A percentile compares a stretch with the other conserved stretches of the same genome.
Evolutionary conservation across 2,797 vertebrate genomes (phyloP).

Genomic region (Chaunax sp.): DNA sequence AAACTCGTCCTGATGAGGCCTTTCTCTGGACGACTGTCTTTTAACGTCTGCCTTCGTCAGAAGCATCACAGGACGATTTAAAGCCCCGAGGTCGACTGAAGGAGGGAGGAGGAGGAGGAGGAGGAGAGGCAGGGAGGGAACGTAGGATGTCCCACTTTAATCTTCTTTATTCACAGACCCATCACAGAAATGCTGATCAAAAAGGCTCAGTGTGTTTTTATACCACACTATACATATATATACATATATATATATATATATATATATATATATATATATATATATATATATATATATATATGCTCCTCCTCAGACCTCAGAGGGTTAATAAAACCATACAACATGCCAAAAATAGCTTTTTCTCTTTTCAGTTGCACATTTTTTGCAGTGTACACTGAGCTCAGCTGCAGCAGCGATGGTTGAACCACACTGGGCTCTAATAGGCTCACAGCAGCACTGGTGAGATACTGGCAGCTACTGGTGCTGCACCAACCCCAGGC

Average conservation of each 20-base stretch:
- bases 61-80: constrained; percentile 89
- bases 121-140: constrained; percentile 61
- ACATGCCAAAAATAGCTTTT: no score
- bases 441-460: constrained; percentile 59
- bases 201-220: constrained; percentile 78
- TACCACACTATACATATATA: constrained; percentile 77
- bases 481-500: constrained; percentile 27
- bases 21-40: constrained; percentile 20
- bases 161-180: constrained; percentile 86
- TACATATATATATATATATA: no score
- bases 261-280: no score
- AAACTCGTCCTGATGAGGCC: constrained; percentile 16
- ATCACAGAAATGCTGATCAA: constrained; percentile 86
- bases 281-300: no score
- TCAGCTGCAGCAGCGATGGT: constrained; percentile 56
- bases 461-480: constrained; percentile 60
- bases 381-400: constrained; percentile 31
- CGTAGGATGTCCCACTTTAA: constrained; percentile 88
- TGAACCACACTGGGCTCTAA: constrained; percentile 64
- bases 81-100: constrained; percentile 88
- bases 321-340: no score
- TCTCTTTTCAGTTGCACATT: no score
- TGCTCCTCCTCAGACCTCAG: no score
- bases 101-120: constrained; percentile 58
- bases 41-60: constrained; percentile 62